Conservation (phyloP, 2,113 vertebrate genomes). For the Callorhinus ursinus region DNA sequence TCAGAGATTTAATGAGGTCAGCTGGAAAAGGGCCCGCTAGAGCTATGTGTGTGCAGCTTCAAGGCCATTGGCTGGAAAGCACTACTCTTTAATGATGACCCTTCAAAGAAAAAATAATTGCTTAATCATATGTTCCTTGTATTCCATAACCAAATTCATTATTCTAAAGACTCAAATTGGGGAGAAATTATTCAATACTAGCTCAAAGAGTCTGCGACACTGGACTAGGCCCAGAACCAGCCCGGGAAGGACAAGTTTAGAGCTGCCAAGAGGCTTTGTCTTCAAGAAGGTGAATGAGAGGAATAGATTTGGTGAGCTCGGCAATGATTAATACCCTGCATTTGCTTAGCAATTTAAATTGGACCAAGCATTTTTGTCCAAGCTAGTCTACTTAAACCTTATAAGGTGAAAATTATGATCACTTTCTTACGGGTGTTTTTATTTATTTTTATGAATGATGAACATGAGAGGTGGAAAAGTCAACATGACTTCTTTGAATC, state of each 20-base stretch:
- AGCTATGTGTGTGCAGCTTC: slow-evolving; percentile 44
- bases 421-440: neutral
- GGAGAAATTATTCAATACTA: slow-evolving; percentile 62
- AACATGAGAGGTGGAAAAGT: neutral
- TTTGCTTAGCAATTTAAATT: slow-evolving; percentile 16
- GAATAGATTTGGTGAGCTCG: neutral
- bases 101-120: slow-evolving; percentile 75
- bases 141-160: slow-evolving; percentile 66
- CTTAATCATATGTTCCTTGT: slow-evolving; percentile 75
- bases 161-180: slow-evolving; percentile 62
- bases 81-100: slow-evolving; percentile 62
- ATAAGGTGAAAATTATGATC: neutral
- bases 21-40: slow-evolving; percentile 54
- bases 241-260: neutral
- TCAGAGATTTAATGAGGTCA: slow-evolving; percentile 58
- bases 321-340: neutral
- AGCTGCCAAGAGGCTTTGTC: neutral
- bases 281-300: neutral
- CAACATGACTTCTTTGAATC: slow-evolving; percentile 24
- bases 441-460: slow-evolving; percentile 50
- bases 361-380: neutral
- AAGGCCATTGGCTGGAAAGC: slow-evolving; percentile 47
- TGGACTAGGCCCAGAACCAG: slow-evolving; percentile 40
- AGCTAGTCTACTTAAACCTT: neutral
- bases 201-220: slow-evolving; percentile 5